These are phyloP conservation scores for Hiodon tergisus DNA, from an alignment of 2,113 vertebrate genomes.

Conservation along the genomic window DNA sequence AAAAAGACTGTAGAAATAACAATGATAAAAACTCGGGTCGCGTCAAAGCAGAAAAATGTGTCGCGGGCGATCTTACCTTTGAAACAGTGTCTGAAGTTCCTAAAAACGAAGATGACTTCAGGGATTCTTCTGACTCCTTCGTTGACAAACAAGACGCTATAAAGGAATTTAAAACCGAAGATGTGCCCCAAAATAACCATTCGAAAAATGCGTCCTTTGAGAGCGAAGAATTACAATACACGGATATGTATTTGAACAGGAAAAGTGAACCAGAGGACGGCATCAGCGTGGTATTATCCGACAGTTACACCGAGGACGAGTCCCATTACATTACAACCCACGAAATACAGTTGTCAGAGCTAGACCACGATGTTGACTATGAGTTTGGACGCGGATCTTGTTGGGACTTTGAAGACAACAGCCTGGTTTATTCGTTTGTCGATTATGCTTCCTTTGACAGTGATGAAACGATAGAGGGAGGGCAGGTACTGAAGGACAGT, in stretches of 20 bases:
- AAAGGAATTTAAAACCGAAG: conserved; percentile 26
- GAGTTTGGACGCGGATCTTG: conserved; percentile 81
- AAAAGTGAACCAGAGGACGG: conserved; percentile 56
- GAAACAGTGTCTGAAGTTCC: conserved; percentile 35
- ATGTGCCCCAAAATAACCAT: conserved; percentile 37
- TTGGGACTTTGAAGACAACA: conserved; percentile 90
- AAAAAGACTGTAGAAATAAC: conserved; percentile 23
- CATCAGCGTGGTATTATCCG: conserved; percentile 45
- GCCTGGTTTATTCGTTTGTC: conserved; percentile 87
- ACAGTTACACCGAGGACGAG: conserved; percentile 63
- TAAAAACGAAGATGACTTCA: conserved; percentile 29
- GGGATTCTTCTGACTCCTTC: conserved; percentile 17
- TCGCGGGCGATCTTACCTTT: conserved; percentile 25
- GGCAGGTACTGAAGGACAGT: conserved; percentile 40
- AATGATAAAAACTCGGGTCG: conserved; percentile 21
- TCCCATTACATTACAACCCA: conserved; percentile 93
- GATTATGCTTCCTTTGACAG: conserved; percentile 91
- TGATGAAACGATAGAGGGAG: conserved; percentile 69
- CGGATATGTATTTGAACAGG: conserved; percentile 65
- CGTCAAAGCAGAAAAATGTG: conserved; percentile 7
- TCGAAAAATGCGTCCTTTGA: conserved; percentile 60
- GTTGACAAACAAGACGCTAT: conserved; percentile 21
- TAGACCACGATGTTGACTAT: conserved; percentile 82
- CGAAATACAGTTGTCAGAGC: conserved; percentile 91
- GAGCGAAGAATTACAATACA: conserved; percentile 68